Base-by-base conservation (phyloP, 2,888 invertebrate species). In the Caenorhabditis sp. region DNA sequence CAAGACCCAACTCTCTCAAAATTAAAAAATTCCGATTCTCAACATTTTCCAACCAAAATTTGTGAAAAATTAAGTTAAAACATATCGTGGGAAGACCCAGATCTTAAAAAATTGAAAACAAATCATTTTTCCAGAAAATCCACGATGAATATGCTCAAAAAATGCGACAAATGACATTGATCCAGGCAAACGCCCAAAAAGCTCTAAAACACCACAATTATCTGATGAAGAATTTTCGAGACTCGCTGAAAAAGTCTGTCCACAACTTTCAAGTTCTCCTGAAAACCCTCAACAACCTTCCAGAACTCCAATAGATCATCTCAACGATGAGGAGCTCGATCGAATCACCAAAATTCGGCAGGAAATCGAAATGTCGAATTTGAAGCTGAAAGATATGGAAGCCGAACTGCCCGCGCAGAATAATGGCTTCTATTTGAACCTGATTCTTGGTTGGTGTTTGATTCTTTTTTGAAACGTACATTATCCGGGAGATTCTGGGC, bases 151-250 rank as follows among this genome's bases (percentile, higher is more conserved):
- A 90, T 81, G 84, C 88, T 67, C 86, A 85, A 66, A 85, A 88
- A 59, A 83, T 89, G 63, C 85, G 88, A 10, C 88, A 89, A 54
- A 81, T 89, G 77, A 86, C 85, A 36, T 77, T 81, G 24, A 71
- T 83, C 8, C 90, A 90, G 82, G 87, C 88, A 60, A 86, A 93
- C 91, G 95, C 95, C 89, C 90, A 93, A 84, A 93, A 93, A 88
- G 94, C 94, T 86, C 92, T 97, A 80, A 92, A 92, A 81, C 96
- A 97, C 89, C 96, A 97, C 88, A 92, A 93, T 83, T 96, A 97
- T 89, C 92, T 95, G 75, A 92, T 96, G 90, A 92, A 92, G 51
- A 91, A 93, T 87, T 93, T 97, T 86, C 90, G 91, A 37, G 92
- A 92, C 83, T 92, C 92, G 62, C 88, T 95, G 64, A 93, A 92